These are phyloP conservation scores for Caranx melampygus DNA, from an alignment of 2,113 vertebrate species.

Conservation along the genomic window DNA sequence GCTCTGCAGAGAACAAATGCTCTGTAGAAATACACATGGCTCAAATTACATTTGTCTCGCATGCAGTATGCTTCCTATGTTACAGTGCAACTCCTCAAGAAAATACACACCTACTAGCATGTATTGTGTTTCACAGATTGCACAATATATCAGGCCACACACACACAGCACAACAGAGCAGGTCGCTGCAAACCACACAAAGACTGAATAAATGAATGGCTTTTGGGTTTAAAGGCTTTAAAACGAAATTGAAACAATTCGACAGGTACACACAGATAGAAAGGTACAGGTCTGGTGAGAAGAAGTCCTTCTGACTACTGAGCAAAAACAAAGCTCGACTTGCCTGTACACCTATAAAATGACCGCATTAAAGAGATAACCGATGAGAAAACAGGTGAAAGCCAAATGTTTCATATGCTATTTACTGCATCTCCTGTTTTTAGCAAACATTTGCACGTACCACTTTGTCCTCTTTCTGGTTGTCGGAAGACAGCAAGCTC, in stretches of 20 bases:
- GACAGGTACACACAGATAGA: not conserved
- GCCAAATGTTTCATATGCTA: not conserved
- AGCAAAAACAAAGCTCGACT: conserved; percentile 10
- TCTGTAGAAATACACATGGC: conserved; percentile 16
- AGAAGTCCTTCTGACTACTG: not conserved
- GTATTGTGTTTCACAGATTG: conserved; percentile 21
- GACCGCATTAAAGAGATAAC: not conserved
- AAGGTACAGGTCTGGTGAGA: not conserved
- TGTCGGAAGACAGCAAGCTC: conserved; percentile 83
- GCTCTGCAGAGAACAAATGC: conserved; percentile 24
- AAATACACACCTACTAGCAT: conserved; percentile 14
- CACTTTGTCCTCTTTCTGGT: conserved; percentile 84
- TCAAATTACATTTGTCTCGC: conserved; percentile 48
- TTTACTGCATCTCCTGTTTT: not conserved
- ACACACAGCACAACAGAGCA: not conserved
- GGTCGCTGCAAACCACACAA: not conserved
- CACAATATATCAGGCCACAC: conserved; percentile 3
- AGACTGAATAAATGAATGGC: not conserved
- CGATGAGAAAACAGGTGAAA: not conserved
- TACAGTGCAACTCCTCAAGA: conserved; percentile 8
- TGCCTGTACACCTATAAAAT: not conserved
- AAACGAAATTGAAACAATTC: conserved; percentile 4
- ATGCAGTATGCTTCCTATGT: not conserved
- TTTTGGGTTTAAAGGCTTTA: not conserved
- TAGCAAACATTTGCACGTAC: conserved; percentile 61